Evolutionary conservation across 2,888 invertebrate genomes (phyloP), one percentile per base, ranked within the genome.

Genomic region (Germaria angustata): DNA sequence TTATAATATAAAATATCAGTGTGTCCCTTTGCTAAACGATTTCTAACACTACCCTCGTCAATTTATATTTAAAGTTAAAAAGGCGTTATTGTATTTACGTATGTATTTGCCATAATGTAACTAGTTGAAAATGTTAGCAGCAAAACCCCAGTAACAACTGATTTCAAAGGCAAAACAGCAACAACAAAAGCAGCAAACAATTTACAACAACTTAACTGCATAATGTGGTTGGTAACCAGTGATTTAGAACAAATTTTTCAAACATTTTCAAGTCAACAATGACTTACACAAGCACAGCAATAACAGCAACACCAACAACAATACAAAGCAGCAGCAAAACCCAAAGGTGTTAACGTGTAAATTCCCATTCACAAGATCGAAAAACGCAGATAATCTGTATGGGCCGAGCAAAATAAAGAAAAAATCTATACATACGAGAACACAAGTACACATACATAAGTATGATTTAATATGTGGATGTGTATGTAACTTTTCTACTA

Each of bases 331-430:
- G 20, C 15, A 61, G 24, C 51, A 80, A 69, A 80, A 72, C 73
- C 75, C 87, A 87, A 88, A 89, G 89, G 89, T 89, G 89, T 89
- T 89, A 89, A 89, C 87, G 89, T 89, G 89, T 88, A 89, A 89
- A 89, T 88, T 89, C 88, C 87, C 89, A 89, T 89, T 89, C 88
- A 86, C 88, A 86, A 87, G 87, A 87, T 87, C 86, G 84, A 86
- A 82, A 81, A 65, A 72, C 71, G 72, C 65, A 78, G 85, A 85
- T 85, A 83, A 65, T 78, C 71, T 66, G 73, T 44, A 61, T 69
- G 63, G 83, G 80, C 80, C 59, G 49, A 84, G 72, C 51, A 53
- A 76, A 65, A 55, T 44, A 73, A 49, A 13, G 51, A 22, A 72
- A 20, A 22, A 32, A 20, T 32, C 9, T 61, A 46, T 20, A 15